These are phyloP conservation scores for Morinoia aosen DNA, from an alignment of 2,888 invertebrate species.

Conservation along the genomic window DNA sequence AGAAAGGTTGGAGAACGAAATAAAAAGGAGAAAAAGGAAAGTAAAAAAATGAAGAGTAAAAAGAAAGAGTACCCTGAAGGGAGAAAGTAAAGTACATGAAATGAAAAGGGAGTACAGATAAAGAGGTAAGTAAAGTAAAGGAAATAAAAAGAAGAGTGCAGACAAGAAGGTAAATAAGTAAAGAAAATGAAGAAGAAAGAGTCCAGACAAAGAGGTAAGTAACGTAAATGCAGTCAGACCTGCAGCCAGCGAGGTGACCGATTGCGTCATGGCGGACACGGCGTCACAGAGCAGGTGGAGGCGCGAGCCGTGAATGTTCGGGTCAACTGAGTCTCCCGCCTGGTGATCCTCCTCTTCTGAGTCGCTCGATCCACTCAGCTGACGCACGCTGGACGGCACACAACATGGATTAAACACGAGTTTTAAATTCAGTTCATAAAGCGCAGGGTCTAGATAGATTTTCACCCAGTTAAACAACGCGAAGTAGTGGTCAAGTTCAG, in stretches of 20 bases:
- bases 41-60: not conserved
- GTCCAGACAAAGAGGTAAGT: no score
- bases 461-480: no score
- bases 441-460: not conserved
- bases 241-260: slow-evolving; percentile 30
- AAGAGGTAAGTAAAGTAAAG: no score
- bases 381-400: not conserved
- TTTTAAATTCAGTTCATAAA: not conserved
- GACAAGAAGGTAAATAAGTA: not conserved
- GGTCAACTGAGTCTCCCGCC: not conserved
- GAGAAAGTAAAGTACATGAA: no score
- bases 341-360: slow-evolving; percentile 14
- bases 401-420: not conserved
- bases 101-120: no score
- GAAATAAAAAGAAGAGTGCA: not conserved
- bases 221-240: not conserved
- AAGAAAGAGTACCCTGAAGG: no score
- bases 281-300: slow-evolving; percentile 52
- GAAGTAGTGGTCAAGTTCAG: no score
- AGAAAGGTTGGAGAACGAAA: no score
- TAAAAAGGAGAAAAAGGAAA: no score
- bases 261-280: slow-evolving; percentile 38
- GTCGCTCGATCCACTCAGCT: slow-evolving; percentile 35
- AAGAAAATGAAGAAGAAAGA: not conserved
- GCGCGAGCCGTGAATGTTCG: slow-evolving; percentile 26